Evolutionary conservation across 2,113 vertebrate species (phyloP), one percentile per base, ranked within the genome.

Genomic region (Heterochromis multidens): DNA sequence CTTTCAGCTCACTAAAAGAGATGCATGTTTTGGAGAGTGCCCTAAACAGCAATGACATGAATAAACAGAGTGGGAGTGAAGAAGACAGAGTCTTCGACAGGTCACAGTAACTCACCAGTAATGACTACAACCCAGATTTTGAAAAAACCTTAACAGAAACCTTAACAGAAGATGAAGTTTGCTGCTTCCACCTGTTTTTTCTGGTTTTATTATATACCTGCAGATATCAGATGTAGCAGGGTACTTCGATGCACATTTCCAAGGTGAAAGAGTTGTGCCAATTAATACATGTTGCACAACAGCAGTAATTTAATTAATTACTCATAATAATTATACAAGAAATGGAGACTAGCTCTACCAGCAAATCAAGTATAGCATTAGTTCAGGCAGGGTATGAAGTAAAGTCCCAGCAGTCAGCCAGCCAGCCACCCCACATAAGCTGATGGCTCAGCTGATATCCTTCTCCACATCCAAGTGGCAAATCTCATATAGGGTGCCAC

Each of bases 321-420:
- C 1, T 70, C 65, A 72, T 72, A 12, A 27, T 43, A 21, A 27
- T 54, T 54, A 74, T 54, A 54, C 1, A 11, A 31, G 12, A 74
- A 74, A 54, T 74, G 70, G 19, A 74, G 52, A 74, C 70, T 33
- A 29, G 31, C 33, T 74, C 70, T 54, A 74, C 46, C 70, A 74
- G 70, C 70, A 74, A 74, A 74, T 31, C 46, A 74, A 16, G 3
- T 46, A 70, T 29, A 54, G 27, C 27, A 74, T 31, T 54, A 54
- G 27, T 54, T 31, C 17, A 72, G 29, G 25, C 43, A 52, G 67
- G 17, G 9, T 0, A 49, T 74, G 4, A 74, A 0, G 43, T 74
- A 5, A 23, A n/a, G 19, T 12, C n/a, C n/a, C 21, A 57, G 17
- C 14, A 49, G 46, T 16, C 40, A 43, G 40, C 4, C 40, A 43